Evolutionary conservation across 2,888 invertebrate species (phyloP).

Genomic region (Caenorhabditis auriculariae): DNA sequence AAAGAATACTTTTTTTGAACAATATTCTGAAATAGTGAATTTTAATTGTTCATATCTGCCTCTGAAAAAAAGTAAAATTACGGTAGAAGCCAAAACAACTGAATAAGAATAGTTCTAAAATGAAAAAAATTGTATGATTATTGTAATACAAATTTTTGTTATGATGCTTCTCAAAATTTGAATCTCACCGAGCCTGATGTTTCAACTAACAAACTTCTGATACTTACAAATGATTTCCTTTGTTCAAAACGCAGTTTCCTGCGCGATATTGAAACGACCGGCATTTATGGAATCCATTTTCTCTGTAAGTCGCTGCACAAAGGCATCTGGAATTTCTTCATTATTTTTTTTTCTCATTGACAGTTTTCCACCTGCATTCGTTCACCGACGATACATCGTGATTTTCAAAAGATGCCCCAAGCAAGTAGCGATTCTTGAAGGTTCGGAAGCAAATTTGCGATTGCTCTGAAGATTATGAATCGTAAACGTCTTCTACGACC

Average conservation of each 20-base stretch:
- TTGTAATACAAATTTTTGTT: neutral
- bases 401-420: conserved; percentile 46
- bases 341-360: neutral
- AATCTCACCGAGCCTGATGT: too few species aligned
- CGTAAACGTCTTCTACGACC: too few species aligned
- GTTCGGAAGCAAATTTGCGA: conserved; percentile 50
- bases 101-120: too few species aligned
- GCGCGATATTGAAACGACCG: conserved; percentile 46
- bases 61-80: too few species aligned
- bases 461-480: conserved; percentile 10
- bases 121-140: too few species aligned
- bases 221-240: conserved; percentile 34
- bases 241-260: conserved; percentile 51
- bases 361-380: conserved; percentile 42
- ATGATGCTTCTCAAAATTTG: too few species aligned
- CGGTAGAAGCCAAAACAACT: too few species aligned
- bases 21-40: too few species aligned
- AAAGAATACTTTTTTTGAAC: neutral
- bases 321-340: conserved; percentile 28
- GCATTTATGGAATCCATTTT: conserved; percentile 23
- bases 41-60: too few species aligned
- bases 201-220: too few species aligned
- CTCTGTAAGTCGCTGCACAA: conserved; percentile 36
- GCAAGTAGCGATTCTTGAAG: conserved; percentile 44
- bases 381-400: conserved; percentile 42